Evolutionary conservation across 1,140 invertebrate species (phyloP).

Genomic region (Brachionus rubens): DNA sequence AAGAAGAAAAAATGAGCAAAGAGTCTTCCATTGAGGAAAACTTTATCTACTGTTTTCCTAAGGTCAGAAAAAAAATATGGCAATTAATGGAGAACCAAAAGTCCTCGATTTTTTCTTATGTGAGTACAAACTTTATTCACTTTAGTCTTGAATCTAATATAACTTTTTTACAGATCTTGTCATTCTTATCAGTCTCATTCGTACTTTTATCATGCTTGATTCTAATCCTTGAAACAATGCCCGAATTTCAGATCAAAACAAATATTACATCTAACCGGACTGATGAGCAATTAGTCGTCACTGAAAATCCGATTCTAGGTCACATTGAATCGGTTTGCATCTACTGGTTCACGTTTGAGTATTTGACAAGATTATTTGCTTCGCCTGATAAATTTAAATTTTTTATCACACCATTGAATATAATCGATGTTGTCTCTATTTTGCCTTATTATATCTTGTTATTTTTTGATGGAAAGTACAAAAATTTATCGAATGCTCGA

Average conservation of each 20-base stretch:
- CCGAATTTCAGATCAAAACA: constrained; percentile 41
- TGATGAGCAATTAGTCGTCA: constrained; percentile 75
- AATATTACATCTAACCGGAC: constrained; percentile 64
- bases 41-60: constrained; percentile 53
- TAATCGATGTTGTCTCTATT: constrained; percentile 99
- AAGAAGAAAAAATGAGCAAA: constrained; percentile 47
- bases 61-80: constrained; percentile 94
- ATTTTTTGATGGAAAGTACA: constrained; percentile 63
- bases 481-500: constrained; percentile 10
- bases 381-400: constrained; percentile 91
- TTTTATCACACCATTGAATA: constrained; percentile 92
- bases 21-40: constrained; percentile 85
- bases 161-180: constrained; percentile 75
- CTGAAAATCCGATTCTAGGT: too few species aligned
- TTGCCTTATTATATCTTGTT: constrained; percentile 99
- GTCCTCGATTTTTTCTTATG: constrained; percentile 96
- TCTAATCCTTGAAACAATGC: constrained; percentile 71
- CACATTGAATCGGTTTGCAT: too few species aligned
- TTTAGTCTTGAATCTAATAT: too few species aligned
- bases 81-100: constrained; percentile 97
- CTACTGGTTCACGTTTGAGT: constrained; percentile 94
- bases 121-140: constrained; percentile 54
- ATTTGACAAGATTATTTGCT: constrained; percentile 88
- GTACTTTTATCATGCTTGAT: constrained; percentile 96
- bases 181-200: constrained; percentile 98